Evolutionary conservation across 2,113 vertebrate genomes (phyloP), one percentile per base, ranked within the genome.

Genomic region (Myiozetetes cayanensis): DNA sequence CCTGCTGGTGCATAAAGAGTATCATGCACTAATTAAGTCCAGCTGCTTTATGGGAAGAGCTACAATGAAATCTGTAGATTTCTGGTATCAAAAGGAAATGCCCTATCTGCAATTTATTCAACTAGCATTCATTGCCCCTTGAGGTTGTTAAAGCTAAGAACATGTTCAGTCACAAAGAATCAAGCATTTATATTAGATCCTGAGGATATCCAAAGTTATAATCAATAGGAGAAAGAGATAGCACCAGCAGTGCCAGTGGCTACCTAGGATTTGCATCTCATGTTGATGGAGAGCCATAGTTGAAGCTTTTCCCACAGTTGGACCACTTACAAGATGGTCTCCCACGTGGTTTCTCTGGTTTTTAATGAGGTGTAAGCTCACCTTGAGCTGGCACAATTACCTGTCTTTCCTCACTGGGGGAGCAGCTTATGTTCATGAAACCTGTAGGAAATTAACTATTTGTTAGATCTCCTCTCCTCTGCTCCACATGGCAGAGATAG

Each of bases 21-120:
- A 90, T 84, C 72, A 88, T 44, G 63, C 43, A 74, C 85, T 94
- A 93, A 96, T 96, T 88, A 92, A 92, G 52, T 59, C 50, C 82
- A 93, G 82, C 71, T 96, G 87, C 65, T 92, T 93, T 83, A 84
- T 85, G 72, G 35, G 59, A 90, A 90, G 37, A 88, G 15, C 31
- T 78, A 33, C 50, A 70, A 31, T 1, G 1, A 61, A 85, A 87
- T 70, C 47, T 74, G 59, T 52, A 77, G 35, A 30, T 71, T 86
- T 50, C 13, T 23, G 12, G 31, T n/a, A 89, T 62, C 73, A 78
- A 84, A 93, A 92, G 37, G 56, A 81, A 71, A 65, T 49, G 47
- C 77, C 50, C 47, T 84, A 56, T 89, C 65, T 89, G 68, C 35
- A n/a, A 3, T 2, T 89, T 81, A 47, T 71, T 83, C 44, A 75